Base-by-base conservation (phyloP, 2,113 vertebrate species). In the Pyrgilauda ruficollis region DNA sequence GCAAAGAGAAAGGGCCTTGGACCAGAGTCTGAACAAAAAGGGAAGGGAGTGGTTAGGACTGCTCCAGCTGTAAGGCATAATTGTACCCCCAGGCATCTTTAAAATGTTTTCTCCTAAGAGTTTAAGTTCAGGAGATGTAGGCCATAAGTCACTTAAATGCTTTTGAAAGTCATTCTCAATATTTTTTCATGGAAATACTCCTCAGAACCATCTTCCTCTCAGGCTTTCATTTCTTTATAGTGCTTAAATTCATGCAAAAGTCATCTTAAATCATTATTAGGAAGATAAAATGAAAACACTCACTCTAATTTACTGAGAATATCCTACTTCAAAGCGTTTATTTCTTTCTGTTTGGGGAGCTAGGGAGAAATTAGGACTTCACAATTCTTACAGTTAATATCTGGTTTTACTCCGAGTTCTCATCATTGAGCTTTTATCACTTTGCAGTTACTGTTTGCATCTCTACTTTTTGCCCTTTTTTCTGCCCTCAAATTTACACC, bases 261-360 rank as follows among this genome's bases (percentile, higher is more conserved):
- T 82, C 61, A 94, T 72, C 91, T 89, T 94, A 89, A 94, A 85
- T 94, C 89, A 94, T 81, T 89, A 89, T 81, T 86, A 90, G 69
- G 83, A 86, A 93, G 91, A 93, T 86, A 92, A 94, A 95, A 92
- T 90, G 80, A 93, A 92, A 94, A 88, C 72, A 88, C 64, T 94
- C 79, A 43, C 88, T 93, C 83, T 94, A 92, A 95, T 92, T 91
- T 83, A 94, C 88, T 28, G 28, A 74, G 83, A 93, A 74, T 81
- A 95, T 74, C 86, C 89, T 86, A 74, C 86, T 86, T 93, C 0
- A 43, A 86, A 84, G 73, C 86, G 81, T 96, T 96, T 94, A 81
- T 95, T 95, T 94, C 49, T 47, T 75, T 83, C 88, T 95, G 18
- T 89, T 86, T 94, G 86, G 64, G 86, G 80, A 95, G 56, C 91